Conservation (phyloP, 2,888 invertebrate genomes). For the Eupithecia vulgata region DNA sequence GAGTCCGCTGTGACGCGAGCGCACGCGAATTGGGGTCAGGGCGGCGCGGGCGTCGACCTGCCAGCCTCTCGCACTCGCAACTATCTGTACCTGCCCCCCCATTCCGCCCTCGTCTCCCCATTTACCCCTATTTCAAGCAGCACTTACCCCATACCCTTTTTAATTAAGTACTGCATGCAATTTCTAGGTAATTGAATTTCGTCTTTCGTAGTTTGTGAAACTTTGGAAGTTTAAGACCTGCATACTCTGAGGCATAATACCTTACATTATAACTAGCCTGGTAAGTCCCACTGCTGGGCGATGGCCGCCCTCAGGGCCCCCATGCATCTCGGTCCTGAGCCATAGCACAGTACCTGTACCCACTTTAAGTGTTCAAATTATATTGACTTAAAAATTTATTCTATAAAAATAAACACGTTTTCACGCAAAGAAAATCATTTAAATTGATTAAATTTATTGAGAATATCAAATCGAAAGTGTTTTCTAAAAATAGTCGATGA, state of each 20-base stretch:
- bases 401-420: neutral
- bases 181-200: constrained; percentile 14
- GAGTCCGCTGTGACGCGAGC: constrained; percentile 82
- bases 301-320: no score
- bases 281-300: neutral
- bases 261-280: no score
- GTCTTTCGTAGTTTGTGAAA: neutral
- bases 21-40: constrained; percentile 81
- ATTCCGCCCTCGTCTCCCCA: constrained; percentile 27
- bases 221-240: neutral
- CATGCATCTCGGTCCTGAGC: no score
- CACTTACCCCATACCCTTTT: constrained; percentile 45
- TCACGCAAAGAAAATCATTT: neutral
- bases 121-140: constrained; percentile 34
- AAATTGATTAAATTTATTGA: neutral
- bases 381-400: neutral
- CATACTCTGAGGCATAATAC: no score
- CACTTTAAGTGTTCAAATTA: neutral
- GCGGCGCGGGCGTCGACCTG: constrained; percentile 82
- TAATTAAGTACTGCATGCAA: constrained; percentile 19
- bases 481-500: constrained; percentile 15
- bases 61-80: constrained; percentile 63
- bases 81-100: constrained; percentile 45
- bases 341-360: no score
- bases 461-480: constrained; percentile 20